Base-by-base conservation (phyloP, 1,140 invertebrate genomes). In the Steinernema feltiae region DNA sequence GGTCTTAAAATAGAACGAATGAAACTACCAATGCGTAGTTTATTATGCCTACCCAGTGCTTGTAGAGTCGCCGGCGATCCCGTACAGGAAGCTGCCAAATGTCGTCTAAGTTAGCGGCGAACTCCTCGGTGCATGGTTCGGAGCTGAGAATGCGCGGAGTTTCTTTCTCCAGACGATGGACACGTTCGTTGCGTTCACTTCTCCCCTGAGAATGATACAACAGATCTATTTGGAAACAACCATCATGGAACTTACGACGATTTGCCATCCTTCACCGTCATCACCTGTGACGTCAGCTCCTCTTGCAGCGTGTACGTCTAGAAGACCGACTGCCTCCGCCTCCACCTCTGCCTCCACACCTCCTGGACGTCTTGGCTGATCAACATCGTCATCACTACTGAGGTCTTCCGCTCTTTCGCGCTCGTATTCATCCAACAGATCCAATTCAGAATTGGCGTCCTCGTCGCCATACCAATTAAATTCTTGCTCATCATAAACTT, bases 51-150 rank as follows among this genome's bases (percentile, higher is more conserved):
- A 84, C 71, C 86, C 87, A 88, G 24, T 73, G 81, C 32, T 80
- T 63, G 74, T 87, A 88, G 31, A 88, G 76, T 3, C 79, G 35
- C 86, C 87, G 88, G 69, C 87, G 82, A 18, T 87, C 74, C 24
- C 41, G 48, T 1, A 76, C 30, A 7, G 75, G 46, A 21, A 88
- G 75, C 24, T 72, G 76, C 85, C 85, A 87, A 15, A 87, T 72
- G 69, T 86, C 76, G 17, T 17, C 29, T 32, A 81, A 69, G 15
- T 46, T 30, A 3, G 75, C 0, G 3, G 72, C 75, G 48, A 85
- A 79, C 1, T 82, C 48, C 18, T 81, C 35, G 17, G 77, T 31
- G 71, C 84, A 77, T 17, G 75, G 70, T 31, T 21, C 29, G 0
- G 30, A 73, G 24, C 21, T 69, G 3, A 63, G 24, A 63, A 63